Evolutionary conservation across 2,888 invertebrate genomes (phyloP).

Genomic region (Orthosia gothica): DNA sequence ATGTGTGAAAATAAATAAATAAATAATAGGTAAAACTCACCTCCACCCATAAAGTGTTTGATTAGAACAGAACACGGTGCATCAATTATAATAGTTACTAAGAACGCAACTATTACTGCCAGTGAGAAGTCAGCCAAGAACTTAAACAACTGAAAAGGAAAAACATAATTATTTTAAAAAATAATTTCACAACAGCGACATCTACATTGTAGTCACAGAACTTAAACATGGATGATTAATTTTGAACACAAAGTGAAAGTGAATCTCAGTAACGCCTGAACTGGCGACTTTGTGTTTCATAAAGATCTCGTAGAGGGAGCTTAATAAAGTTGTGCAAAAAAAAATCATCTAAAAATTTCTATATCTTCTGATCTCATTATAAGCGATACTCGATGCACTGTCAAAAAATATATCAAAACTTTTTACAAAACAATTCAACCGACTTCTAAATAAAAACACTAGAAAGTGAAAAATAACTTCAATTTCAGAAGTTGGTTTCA

Average conservation of each 20-base stretch:
- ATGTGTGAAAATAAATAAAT: no score
- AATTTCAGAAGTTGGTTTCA: no score
- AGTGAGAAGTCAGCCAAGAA: conserved; percentile 75
- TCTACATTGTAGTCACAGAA: conserved; percentile 3
- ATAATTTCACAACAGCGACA: conserved; percentile 13
- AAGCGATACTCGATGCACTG: not conserved
- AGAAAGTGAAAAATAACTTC: no score
- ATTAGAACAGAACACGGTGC: conserved; percentile 79
- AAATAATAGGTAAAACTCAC: conserved; percentile 64
- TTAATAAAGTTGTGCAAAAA: not conserved
- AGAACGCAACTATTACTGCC: conserved; percentile 74
- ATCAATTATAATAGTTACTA: conserved; percentile 79
- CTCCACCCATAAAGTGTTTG: conserved; percentile 77
- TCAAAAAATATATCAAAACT: no score
- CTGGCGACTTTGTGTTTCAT: not conserved
- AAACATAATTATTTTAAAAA: not conserved
- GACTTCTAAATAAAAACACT: no score
- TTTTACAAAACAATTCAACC: no score
- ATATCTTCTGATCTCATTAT: not conserved
- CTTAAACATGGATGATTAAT: no score
- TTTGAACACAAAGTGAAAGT: not conserved
- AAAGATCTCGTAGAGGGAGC: conserved; percentile 5
- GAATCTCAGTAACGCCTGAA: not conserved
- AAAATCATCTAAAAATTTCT: not conserved
- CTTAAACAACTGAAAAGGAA: conserved; percentile 76